Conservation (phyloP, 1,140 invertebrate genomes). For the Bombus waltoni region DNA sequence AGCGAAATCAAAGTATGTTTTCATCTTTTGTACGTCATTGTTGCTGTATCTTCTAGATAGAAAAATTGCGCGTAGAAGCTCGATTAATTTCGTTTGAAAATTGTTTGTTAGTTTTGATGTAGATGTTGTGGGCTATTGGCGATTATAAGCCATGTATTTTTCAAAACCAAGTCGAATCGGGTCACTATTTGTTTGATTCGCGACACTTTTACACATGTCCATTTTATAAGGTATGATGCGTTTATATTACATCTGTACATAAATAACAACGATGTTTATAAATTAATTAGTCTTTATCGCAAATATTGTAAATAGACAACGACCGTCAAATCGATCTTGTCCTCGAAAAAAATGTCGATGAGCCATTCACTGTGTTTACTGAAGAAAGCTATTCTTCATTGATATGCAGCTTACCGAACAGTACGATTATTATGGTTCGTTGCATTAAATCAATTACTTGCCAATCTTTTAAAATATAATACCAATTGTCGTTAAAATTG, state of each 20-base stretch:
- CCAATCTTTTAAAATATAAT: constrained; percentile 13
- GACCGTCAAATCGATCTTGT: constrained; percentile 39
- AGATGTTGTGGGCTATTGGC: constrained; percentile 22
- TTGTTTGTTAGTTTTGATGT: constrained; percentile 10
- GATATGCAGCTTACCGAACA: constrained; percentile 46
- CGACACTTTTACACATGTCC: constrained; percentile 57
- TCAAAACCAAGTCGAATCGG: constrained; percentile 20
- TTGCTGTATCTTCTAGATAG: constrained; percentile 14
- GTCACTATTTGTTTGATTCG: constrained; percentile 48
- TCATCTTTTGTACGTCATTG: not conserved
- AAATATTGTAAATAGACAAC: constrained; percentile 55
- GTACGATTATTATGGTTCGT: constrained; percentile 33
- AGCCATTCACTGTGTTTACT: constrained; percentile 16
- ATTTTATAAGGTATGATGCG: constrained; percentile 57
- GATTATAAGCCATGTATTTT: constrained; percentile 5
- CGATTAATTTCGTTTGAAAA: constrained; percentile 16
- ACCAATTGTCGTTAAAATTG: not conserved
- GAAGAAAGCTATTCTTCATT: constrained; percentile 37
- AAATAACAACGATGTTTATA: constrained; percentile 60
- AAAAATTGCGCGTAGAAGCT: constrained; percentile 42
- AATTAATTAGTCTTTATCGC: constrained; percentile 59
- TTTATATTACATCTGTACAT: constrained; percentile 60
- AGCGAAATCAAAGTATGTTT: not conserved
- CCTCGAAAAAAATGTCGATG: constrained; percentile 12
- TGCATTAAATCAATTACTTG: constrained; percentile 27